Conservation (phyloP, 2,113 vertebrate genomes). For the Anseranas semipalmata region DNA sequence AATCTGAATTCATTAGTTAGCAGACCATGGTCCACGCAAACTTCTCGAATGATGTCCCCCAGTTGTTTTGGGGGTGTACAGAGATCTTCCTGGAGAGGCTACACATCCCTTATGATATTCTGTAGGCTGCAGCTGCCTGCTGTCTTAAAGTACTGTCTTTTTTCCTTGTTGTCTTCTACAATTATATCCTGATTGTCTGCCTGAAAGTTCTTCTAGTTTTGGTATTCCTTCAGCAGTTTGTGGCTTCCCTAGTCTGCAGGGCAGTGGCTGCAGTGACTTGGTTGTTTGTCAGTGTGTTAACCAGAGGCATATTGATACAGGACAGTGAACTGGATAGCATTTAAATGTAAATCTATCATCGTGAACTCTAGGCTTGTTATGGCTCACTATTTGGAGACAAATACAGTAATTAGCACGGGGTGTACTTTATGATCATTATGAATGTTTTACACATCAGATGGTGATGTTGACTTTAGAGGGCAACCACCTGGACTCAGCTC, state of each 20-base stretch:
- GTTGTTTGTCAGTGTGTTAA: not conserved
- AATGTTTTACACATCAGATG: slow-evolving; percentile 62
- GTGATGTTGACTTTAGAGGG: slow-evolving; percentile 56
- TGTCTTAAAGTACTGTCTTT: not conserved
- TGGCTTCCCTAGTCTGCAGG: not conserved
- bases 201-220: not conserved
- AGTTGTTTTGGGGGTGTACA: not conserved
- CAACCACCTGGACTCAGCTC: slow-evolving; percentile 30
- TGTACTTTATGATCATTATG: slow-evolving; percentile 48
- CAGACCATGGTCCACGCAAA: not conserved
- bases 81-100: not conserved
- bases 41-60: not conserved
- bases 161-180: not conserved
- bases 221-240: not conserved
- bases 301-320: not conserved
- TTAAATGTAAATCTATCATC: not conserved
- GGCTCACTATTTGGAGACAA: slow-evolving; percentile 24
- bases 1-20: not conserved
- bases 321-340: not conserved
- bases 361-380: not conserved
- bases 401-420: not conserved
- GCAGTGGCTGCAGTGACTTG: not conserved
- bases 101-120: not conserved
- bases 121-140: not conserved
- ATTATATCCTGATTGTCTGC: not conserved